These are phyloP conservation scores for Grapholita molesta DNA, from an alignment of 1,140 invertebrate genomes.

Conservation along the genomic window DNA sequence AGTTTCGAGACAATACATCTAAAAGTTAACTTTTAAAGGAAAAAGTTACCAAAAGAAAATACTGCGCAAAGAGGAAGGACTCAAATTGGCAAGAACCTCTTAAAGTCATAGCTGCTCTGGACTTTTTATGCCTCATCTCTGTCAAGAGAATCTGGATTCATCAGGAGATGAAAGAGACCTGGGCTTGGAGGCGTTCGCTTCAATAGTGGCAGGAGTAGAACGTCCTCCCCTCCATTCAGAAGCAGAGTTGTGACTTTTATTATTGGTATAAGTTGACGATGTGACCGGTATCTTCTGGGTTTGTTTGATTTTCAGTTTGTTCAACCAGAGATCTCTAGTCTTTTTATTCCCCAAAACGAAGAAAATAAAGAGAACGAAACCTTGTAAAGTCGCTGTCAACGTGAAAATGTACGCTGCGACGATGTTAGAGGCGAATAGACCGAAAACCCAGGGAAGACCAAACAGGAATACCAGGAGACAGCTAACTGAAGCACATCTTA, in stretches of 20 bases:
- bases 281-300: conserved; percentile 68
- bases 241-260: conserved; percentile 35
- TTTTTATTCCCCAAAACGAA: conserved; percentile 77
- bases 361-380: conserved; percentile 76
- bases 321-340: conserved; percentile 75
- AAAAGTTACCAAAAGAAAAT: conserved; percentile 15
- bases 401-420: conserved; percentile 75
- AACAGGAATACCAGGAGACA: conserved; percentile 76
- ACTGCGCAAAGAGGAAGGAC: neutral
- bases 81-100: conserved; percentile 10
- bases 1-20: conserved; percentile 2
- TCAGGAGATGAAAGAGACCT: conserved; percentile 50
- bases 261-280: conserved; percentile 66
- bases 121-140: conserved; percentile 5
- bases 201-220: conserved; percentile 29
- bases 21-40: conserved; percentile 4
- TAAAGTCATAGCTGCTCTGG: conserved; percentile 22
- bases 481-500: conserved; percentile 68
- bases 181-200: conserved; percentile 53
- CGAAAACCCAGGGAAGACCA: conserved; percentile 76
- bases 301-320: conserved; percentile 69
- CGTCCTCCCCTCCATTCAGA: conserved; percentile 34
- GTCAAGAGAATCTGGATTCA: conserved; percentile 65
- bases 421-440: conserved; percentile 61
- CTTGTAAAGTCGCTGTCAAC: conserved; percentile 74